Base-by-base conservation (phyloP, 2,797 vertebrate species). In the Neosilurus hyrtlii region DNA sequence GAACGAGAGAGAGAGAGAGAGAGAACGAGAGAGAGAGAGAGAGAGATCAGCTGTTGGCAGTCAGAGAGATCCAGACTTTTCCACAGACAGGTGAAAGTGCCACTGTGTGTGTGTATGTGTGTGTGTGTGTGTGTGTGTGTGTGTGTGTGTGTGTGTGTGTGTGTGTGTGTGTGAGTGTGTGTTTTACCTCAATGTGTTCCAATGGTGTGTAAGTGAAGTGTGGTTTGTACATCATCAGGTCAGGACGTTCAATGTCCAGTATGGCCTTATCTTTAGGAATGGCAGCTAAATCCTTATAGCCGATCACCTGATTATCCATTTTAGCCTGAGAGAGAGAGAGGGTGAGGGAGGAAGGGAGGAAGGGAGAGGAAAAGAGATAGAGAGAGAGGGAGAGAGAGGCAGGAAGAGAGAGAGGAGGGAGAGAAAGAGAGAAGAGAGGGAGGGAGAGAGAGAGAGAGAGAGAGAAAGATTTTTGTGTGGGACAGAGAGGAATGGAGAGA, bases 211-310 rank as follows among this genome's bases (percentile, higher is more conserved):
- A 98, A 87, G 91, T 94, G 90, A 96, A 97, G 82, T 97, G 96
- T 0, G 95, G 96, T 72, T 98, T 95, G 0, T 98, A 99, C 90
- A 97, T 96, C 97, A 99, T 99, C 89, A 98, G 91, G 88, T 99
- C 97, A 0, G 97, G 97, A 11, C 97, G 93, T 82, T 99, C 97
- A 0, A 98, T 97, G 86, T 99, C 97, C 93, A 98, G 92, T 90
- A 99, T 99, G 9, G 97, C 97, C 89, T 98, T 99, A 91, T 98
- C 97, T 90, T 94, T 95, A 0, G 97, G 97, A 82, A 98, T 92
- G 79, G 97, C 97, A 0, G 97, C 97, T 92, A 99, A 85, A 90
- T 99, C 97, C 90, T 97, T 98, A 88, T 98, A 98, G 8, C 95
- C 95, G 67, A 98, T 93, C 0, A 98, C 94, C 66, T 95, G 94